These are phyloP conservation scores for Amphiura filiformis DNA, from an alignment of 35 echinoderm and acorn worm species.

Conservation along the genomic window DNA sequence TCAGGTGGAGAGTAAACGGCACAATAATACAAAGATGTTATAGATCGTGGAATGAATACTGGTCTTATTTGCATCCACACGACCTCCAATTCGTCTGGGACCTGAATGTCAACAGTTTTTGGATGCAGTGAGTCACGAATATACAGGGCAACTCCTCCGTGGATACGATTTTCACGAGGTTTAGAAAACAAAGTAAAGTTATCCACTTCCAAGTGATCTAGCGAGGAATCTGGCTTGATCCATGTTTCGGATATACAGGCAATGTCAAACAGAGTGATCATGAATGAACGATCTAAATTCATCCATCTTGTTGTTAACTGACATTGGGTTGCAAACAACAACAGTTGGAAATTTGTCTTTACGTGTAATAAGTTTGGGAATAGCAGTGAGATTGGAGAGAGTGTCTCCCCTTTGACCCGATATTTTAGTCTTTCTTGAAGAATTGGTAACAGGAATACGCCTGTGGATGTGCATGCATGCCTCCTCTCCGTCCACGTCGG, in stretches of 20 bases:
- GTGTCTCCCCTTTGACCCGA: too few relatives aligned
- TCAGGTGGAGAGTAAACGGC: constrained; percentile 24
- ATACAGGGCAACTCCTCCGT: background rate
- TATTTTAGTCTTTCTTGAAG: too few relatives aligned
- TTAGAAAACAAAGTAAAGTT: constrained; percentile 19
- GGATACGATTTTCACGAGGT: background rate
- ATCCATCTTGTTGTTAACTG: constrained; percentile 40
- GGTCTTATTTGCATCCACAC: constrained; percentile 41
- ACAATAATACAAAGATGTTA: constrained; percentile 21
- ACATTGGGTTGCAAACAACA: constrained; percentile 34
- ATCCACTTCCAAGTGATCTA: background rate
- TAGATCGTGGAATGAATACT: constrained; percentile 14
- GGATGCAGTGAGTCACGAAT: background rate
- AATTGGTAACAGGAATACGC: too few relatives aligned
- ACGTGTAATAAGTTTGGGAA: too few relatives aligned
- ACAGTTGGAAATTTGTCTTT: background rate
- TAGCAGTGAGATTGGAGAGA: too few relatives aligned
- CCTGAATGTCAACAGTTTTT: constrained; percentile 9
- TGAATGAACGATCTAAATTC: constrained; percentile 18
- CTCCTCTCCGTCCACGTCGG: too few relatives aligned
- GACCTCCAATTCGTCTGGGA: constrained; percentile 29
- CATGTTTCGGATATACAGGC: constrained; percentile 26
- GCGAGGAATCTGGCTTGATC: background rate
- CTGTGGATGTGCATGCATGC: too few relatives aligned
- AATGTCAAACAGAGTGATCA: constrained; percentile 31